These are phyloP conservation scores for Arvicola amphibius DNA, from an alignment of 2,797 vertebrate species.

Conservation along the genomic window DNA sequence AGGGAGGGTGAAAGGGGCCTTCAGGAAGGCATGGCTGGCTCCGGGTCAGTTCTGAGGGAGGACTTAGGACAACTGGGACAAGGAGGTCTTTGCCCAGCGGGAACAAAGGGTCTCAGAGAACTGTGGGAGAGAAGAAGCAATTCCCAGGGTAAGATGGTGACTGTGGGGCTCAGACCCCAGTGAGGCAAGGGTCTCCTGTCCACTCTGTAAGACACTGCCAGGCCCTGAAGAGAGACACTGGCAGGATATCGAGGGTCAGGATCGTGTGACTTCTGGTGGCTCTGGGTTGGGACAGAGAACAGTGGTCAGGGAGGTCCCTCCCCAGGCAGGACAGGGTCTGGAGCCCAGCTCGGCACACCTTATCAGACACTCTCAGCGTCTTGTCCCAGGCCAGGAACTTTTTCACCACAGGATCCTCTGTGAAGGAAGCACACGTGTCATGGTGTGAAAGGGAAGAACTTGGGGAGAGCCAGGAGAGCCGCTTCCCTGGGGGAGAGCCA, in stretches of 20 bases:
- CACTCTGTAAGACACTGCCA: neutral
- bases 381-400: slow-evolving; percentile 64
- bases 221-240: neutral
- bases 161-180: neutral
- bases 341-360: slow-evolving; percentile 12
- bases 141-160: neutral
- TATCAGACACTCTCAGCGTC: slow-evolving; percentile 50
- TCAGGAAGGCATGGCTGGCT: no score
- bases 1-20: neutral
- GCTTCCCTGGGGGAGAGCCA: no score
- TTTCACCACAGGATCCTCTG: slow-evolving; percentile 57
- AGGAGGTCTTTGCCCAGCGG: neutral
- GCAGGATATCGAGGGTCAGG: neutral
- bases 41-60: neutral
- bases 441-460: neutral
- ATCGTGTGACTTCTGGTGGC: neutral
- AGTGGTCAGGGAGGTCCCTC: neutral
- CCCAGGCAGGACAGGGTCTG: no score
- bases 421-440: neutral
- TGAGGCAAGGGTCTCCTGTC: neutral
- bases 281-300: neutral
- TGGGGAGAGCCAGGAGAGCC: rapidly evolving
- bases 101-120: neutral
- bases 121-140: neutral
- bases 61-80: neutral